These are phyloP conservation scores for Heteropelma amictum DNA, from an alignment of 2,888 invertebrate species.

Conservation along the genomic window DNA sequence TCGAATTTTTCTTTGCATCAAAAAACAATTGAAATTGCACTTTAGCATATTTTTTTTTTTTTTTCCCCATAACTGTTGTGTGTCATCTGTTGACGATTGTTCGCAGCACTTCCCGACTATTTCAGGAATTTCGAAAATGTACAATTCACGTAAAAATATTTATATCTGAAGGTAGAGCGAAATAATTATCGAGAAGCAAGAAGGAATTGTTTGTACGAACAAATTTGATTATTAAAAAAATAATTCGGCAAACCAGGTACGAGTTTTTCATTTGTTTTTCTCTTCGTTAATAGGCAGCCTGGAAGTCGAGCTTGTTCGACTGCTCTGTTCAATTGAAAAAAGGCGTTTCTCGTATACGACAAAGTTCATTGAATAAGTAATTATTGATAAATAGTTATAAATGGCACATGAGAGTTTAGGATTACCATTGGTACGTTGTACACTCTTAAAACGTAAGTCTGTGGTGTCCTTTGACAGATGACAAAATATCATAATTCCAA, in stretches of 20 bases:
- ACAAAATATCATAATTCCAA: no score
- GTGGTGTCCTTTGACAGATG: no score
- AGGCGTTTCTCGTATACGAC: conserved; percentile 12
- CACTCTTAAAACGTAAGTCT: not conserved
- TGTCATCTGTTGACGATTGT: conserved; percentile 36
- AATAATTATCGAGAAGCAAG: no score
- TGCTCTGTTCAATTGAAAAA: not conserved
- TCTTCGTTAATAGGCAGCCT: conserved; percentile 1
- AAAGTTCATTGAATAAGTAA: not conserved
- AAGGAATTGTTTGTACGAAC: not conserved
- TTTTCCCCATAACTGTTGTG: not conserved
- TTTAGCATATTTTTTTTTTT: conserved; percentile 3
- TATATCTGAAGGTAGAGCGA: no score
- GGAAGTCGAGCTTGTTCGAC: conserved; percentile 40
- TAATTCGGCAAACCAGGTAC: not conserved
- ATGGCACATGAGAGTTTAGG: conserved; percentile 43
- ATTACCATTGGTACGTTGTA: conserved; percentile 4
- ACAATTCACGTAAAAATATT: no score
- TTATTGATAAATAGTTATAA: conserved; percentile 30
- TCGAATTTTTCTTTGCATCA: not conserved
- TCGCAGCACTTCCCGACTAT: conserved; percentile 37
- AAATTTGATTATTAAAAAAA: conserved; percentile 5
- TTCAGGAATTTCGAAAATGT: not conserved
- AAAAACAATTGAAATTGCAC: conserved; percentile 2
- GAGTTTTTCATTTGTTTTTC: not conserved